These are phyloP conservation scores for Phasianus colchicus DNA, from an alignment of 2,113 vertebrate genomes.

Conservation along the genomic window DNA sequence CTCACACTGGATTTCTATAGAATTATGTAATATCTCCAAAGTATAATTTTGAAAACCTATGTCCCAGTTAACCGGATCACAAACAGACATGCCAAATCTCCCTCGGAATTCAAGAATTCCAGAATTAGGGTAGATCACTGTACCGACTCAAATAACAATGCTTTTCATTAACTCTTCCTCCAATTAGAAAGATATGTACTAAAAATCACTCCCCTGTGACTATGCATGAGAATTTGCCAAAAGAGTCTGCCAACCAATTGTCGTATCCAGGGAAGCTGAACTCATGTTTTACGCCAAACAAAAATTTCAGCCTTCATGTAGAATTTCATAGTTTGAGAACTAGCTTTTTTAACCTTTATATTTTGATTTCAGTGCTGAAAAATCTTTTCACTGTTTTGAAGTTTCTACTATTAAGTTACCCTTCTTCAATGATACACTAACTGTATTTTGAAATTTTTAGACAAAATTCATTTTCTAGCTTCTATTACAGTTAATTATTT, in stretches of 20 bases:
- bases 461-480: neutral
- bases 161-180: neutral
- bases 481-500: neutral
- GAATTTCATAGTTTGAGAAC: neutral
- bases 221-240: neutral
- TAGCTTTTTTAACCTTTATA: neutral
- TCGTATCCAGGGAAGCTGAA: neutral
- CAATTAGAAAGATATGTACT: neutral
- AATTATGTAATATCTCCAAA: neutral
- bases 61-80: neutral
- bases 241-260: neutral
- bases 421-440: neutral
- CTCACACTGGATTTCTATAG: slow-evolving; percentile 28
- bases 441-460: neutral
- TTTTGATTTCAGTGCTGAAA: neutral
- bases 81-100: neutral
- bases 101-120: neutral
- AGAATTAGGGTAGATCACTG: neutral
- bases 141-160: neutral
- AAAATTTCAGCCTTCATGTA: neutral
- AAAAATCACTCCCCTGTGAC: neutral
- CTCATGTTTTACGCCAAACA: neutral
- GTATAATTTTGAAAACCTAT: neutral
- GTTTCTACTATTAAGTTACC: neutral
- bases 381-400: neutral